phyloP scores from a whole-genome alignment of 2,113 vertebrate species.

The Xiphorhynchus elegans region DNA sequence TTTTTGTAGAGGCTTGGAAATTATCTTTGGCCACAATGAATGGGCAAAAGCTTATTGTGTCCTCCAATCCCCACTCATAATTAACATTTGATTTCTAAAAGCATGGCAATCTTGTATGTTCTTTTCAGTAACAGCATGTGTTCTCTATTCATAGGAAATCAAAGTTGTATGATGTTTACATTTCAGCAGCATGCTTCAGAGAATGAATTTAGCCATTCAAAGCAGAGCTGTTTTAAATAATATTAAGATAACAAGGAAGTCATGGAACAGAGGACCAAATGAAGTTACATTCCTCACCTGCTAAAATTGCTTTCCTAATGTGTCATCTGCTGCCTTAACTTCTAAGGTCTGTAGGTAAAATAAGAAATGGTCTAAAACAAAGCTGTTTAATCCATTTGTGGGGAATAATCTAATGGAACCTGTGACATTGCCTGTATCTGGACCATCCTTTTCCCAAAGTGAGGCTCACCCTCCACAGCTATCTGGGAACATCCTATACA shows the following conservation, averaged over 20 bases:
- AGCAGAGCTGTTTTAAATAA: conserved; percentile 27
- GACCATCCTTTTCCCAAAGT: not conserved
- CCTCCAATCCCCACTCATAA: conserved; percentile 1
- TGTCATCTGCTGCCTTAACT: not conserved
- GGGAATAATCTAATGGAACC: not conserved
- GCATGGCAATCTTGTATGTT: conserved; percentile 38
- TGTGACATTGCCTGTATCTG: not conserved
- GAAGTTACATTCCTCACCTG: not conserved
- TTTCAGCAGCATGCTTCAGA: conserved; percentile 18
- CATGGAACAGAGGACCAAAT: not conserved
- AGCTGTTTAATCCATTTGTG: not conserved
- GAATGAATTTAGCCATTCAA: conserved; percentile 30
- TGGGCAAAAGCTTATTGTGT: not conserved
- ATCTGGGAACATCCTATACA: not conserved
- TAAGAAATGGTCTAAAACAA: not conserved
- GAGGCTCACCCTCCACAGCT: not conserved
- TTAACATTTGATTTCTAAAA: conserved; percentile 60
- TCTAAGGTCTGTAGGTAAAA: not conserved
- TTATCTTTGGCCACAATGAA: not conserved
- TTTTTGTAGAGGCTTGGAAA: not conserved
- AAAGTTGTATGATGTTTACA: conserved; percentile 51
- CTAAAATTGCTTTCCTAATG: not conserved
- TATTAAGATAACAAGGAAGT: not conserved
- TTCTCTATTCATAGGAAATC: conserved; percentile 60
- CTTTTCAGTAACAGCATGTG: conserved; percentile 62